Base-by-base conservation (phyloP, 2,888 invertebrate genomes). In the Heliconius ismenius region DNA sequence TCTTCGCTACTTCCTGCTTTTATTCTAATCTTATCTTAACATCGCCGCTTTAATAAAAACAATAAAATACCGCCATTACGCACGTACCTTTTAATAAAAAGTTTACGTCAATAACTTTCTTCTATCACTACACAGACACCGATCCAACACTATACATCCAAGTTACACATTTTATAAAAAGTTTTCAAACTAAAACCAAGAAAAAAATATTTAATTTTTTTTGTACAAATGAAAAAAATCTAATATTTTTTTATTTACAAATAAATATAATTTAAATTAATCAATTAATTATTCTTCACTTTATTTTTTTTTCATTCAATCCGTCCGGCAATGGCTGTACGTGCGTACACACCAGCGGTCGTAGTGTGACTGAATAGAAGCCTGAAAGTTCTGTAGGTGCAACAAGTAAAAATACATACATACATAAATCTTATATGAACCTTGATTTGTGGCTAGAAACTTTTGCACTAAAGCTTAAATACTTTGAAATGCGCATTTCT, bases 321-420 rank as follows among this genome's bases (percentile, higher is more conserved):
- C 24, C 58, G 39, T 24, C 13, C n/a, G 49, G 36, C 58, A 39
- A 26, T 49, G 74, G 76, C 74, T 63, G 39, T 73, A 78, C 83
- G 83, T 79, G 82, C 88, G 85, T 83, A 74, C 80, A 75, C 82
- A 81, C 79, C 85, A 75, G 78, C 76, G 78, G 78, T 80, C 81
- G 79, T 82, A 84, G 79, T 83, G 74, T 84, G 83, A 89, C 89
- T 80, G 80, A 76, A 79, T 74, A 68, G 62, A 73, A 73, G 76
- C 62, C 81, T 82, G 80, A 83, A 84, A 84, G 79, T 85, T 85
- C 79, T 81, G 82, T 84, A 82, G 84, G 82, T 88, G 86, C 89
- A 89, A 89, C 90, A 89, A 89, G 90, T 89, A 88, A 76, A 81
- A 83, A 83, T 43, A 73, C 28, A 73, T 73, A 62, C 62, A 62